phyloP scores from a whole-genome alignment of 2,888 invertebrate genomes.

The Auanema sp. region DNA sequence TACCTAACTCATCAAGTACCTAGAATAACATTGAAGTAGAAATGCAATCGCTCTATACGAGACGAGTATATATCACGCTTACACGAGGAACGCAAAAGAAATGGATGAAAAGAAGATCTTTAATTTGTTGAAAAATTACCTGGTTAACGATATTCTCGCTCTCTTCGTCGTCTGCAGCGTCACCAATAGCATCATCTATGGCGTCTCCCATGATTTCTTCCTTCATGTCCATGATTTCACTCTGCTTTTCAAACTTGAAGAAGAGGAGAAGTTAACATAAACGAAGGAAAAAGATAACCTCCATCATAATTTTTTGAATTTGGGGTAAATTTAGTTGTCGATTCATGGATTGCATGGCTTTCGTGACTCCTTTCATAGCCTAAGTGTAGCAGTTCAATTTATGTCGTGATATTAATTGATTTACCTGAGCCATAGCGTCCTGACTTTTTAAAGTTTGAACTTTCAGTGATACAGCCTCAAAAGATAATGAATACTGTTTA shows the following conservation, averaged over 20 bases:
- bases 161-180: constrained; percentile 95
- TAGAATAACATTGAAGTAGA: constrained; percentile 69
- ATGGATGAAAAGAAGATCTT: neutral
- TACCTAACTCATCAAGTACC: constrained; percentile 93
- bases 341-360: constrained; percentile 98
- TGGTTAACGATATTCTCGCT: constrained; percentile 68
- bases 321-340: constrained; percentile 88
- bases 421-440: constrained; percentile 89
- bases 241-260: constrained; percentile 87
- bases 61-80: neutral
- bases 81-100: no score
- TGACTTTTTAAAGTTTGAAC: constrained; percentile 96
- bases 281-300: constrained; percentile 21
- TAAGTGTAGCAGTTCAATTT: constrained; percentile 18
- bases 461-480: constrained; percentile 83
- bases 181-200: constrained; percentile 99
- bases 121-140: constrained; percentile 28
- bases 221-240: constrained; percentile 99
- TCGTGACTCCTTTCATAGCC: constrained; percentile 98
- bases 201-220: constrained; percentile 99
- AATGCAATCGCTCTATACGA: neutral
- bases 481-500: neutral
- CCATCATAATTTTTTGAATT: constrained; percentile 83
- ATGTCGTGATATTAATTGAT: neutral
- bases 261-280: neutral